Conservation (phyloP, 2,797 vertebrate species). For the Gastrophryne carolinensis region DNA sequence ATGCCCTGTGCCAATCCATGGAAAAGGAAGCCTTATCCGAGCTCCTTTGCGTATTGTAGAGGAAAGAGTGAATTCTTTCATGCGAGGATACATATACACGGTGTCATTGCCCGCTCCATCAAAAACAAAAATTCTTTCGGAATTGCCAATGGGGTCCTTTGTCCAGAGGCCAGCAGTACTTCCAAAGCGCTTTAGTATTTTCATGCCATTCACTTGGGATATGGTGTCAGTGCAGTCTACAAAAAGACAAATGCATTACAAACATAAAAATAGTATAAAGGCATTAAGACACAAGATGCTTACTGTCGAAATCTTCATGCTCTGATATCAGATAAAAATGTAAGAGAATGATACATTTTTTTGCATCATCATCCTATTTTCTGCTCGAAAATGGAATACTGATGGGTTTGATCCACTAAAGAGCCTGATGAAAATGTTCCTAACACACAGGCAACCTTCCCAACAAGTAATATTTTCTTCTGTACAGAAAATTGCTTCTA, state of each 20-base stretch:
- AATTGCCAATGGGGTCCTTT: slow-evolving; percentile 75
- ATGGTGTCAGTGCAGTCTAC: slow-evolving; percentile 90
- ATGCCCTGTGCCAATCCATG: slow-evolving; percentile 82
- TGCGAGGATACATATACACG: slow-evolving; percentile 79
- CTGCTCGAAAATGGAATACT: too few species aligned
- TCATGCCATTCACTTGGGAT: slow-evolving; percentile 87
- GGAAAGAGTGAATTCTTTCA: slow-evolving; percentile 81
- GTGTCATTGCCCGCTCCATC: slow-evolving; percentile 83
- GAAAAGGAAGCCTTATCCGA: slow-evolving; percentile 78
- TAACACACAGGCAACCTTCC: too few species aligned
- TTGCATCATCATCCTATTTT: too few species aligned
- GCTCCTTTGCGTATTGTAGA: slow-evolving; percentile 69
- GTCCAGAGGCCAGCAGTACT: slow-evolving; percentile 85
- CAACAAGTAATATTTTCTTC: too few species aligned
- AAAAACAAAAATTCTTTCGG: slow-evolving; percentile 87
- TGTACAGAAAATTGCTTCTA: too few species aligned
- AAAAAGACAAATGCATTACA: background rate
- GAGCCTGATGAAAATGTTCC: too few species aligned
- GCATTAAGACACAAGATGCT: too few species aligned
- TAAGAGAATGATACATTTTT: too few species aligned
- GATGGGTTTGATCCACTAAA: too few species aligned
- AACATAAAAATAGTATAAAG: too few species aligned
- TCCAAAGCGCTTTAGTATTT: slow-evolving; percentile 89
- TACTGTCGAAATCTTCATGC: too few species aligned
- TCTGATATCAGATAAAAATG: too few species aligned